Base-by-base conservation (phyloP, 2,797 vertebrate species). In the Helarctos malayanus region DNA sequence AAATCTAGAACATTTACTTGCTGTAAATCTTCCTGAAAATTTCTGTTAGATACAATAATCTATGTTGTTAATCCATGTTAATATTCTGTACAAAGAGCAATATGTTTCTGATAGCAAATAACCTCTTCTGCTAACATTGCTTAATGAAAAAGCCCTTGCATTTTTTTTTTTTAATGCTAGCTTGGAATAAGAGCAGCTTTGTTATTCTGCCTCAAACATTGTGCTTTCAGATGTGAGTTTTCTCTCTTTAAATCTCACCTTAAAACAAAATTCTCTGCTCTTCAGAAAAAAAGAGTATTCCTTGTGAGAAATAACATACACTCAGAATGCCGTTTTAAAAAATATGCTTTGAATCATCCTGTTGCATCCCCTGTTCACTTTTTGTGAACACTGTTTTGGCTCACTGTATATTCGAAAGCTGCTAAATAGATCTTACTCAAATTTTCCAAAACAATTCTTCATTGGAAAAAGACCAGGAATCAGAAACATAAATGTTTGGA, bases 371-470 rank as follows among this genome's bases (percentile, higher is more conserved):
- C 45, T 87, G 75, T 73, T 92, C 52, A 79, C 38, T 59, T 94
- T 90, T 87, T 95, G 41, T 41, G 41, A 41, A 41, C 41, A 41
- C 41, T 41, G 10, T 95, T 95, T 93, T 97, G 96, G 89, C 85
- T 97, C 89, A 84, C 29, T 89, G 23, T 21, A 32, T 87, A 91
- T 94, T 95, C 91, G 84, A 96, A 97, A 97, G 88, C 97, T 94
- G 65, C 78, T 88, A 61, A 97, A 91, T n/a, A 96, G 63, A 94
- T 91, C 76, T 97, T 97, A 97, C 92, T 98, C 96, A 97, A 78
- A 94, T 89, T 97, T 98, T 97, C 98, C 98, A 97, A 95, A 98
- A 95, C 92, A 96, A 93, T 94, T 94, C 57, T 86, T 96, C 90
- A 89, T 75, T 97, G 91, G 89, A 98, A 96, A 92, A 95, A 93